Evolutionary conservation across 2,888 invertebrate species (phyloP).

Genomic region (Drosophila borborema): DNA sequence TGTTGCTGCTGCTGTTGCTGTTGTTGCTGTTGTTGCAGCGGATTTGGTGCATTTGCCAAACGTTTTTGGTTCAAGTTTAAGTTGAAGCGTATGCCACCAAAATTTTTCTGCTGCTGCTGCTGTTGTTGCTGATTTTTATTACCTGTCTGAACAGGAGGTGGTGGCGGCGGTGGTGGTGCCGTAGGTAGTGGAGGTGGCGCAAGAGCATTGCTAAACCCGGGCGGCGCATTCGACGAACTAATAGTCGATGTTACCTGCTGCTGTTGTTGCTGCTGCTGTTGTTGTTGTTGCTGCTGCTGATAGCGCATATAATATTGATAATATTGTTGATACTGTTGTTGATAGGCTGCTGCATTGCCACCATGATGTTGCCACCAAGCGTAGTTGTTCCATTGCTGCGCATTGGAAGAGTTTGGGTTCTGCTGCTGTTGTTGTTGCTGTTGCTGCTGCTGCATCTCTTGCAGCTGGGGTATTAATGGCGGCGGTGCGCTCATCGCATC

Average conservation of each 20-base stretch:
- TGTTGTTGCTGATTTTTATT: slow-evolving; percentile 44
- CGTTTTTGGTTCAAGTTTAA: slow-evolving; percentile 86
- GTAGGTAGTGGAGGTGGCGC: slow-evolving; percentile 87
- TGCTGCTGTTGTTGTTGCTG: slow-evolving; percentile 73
- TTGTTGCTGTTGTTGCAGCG: slow-evolving; percentile 73
- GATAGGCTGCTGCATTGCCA: slow-evolving; percentile 66
- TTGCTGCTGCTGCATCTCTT: slow-evolving; percentile 83
- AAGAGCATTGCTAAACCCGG: slow-evolving; percentile 86
- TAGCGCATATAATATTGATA: slow-evolving; percentile 84
- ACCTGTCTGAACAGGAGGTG: slow-evolving; percentile 79
- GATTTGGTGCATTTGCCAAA: slow-evolving; percentile 82
- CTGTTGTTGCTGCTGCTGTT: slow-evolving; percentile 59
- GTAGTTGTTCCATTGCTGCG: slow-evolving; percentile 70
- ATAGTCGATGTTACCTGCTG: slow-evolving; percentile 76
- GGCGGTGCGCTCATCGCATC: slow-evolving; percentile 80
- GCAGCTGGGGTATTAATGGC: slow-evolving; percentile 81
- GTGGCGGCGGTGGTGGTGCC: slow-evolving; percentile 86
- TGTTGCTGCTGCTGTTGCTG: slow-evolving; percentile 44
- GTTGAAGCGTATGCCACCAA: slow-evolving; percentile 87
- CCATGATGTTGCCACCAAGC: slow-evolving; percentile 72
- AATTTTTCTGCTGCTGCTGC: slow-evolving; percentile 79
- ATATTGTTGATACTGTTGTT: slow-evolving; percentile 82
- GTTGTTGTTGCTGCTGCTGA: slow-evolving; percentile 64
- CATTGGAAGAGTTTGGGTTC: slow-evolving; percentile 52
- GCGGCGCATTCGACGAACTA: slow-evolving; percentile 85